Evolutionary conservation across 2,888 invertebrate species (phyloP).

Genomic region (Brachycybe producta): DNA sequence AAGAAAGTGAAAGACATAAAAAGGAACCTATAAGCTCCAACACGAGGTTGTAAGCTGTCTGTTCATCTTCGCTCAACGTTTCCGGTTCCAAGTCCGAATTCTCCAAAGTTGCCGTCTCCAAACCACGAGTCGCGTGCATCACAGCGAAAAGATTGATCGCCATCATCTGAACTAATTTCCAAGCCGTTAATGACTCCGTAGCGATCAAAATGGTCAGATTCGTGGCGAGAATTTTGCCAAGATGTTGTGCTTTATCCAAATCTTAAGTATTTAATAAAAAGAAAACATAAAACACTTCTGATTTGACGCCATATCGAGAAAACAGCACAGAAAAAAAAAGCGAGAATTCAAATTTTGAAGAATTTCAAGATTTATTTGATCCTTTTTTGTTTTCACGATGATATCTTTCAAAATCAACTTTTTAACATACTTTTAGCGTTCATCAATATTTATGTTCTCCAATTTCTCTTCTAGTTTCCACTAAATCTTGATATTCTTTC

Average conservation of each 20-base stretch:
- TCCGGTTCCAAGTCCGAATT: slow-evolving; percentile 17
- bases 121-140: slow-evolving; percentile 26
- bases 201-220: slow-evolving; percentile 62
- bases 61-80: slow-evolving; percentile 44
- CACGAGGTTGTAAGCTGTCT: slow-evolving; percentile 44
- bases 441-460: too few relatives aligned
- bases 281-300: too few relatives aligned
- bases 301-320: too few relatives aligned
- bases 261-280: too few relatives aligned
- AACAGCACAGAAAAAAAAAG: too few relatives aligned
- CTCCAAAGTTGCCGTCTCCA: slow-evolving; percentile 11
- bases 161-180: slow-evolving; percentile 64
- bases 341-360: too few relatives aligned
- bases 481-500: too few relatives aligned
- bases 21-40: slow-evolving; percentile 51
- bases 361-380: too few relatives aligned
- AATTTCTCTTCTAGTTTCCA: too few relatives aligned
- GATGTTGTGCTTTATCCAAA: slow-evolving; percentile 46
- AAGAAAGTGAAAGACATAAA: neutral
- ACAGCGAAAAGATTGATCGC: slow-evolving; percentile 61
- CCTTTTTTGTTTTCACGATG: too few relatives aligned
- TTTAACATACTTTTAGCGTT: too few relatives aligned
- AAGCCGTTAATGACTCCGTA: slow-evolving; percentile 60
- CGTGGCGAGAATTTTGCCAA: slow-evolving; percentile 51
- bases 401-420: too few relatives aligned